These are phyloP conservation scores for Eupithecia subfuscata DNA, from an alignment of 2,888 invertebrate species.

Conservation along the genomic window DNA sequence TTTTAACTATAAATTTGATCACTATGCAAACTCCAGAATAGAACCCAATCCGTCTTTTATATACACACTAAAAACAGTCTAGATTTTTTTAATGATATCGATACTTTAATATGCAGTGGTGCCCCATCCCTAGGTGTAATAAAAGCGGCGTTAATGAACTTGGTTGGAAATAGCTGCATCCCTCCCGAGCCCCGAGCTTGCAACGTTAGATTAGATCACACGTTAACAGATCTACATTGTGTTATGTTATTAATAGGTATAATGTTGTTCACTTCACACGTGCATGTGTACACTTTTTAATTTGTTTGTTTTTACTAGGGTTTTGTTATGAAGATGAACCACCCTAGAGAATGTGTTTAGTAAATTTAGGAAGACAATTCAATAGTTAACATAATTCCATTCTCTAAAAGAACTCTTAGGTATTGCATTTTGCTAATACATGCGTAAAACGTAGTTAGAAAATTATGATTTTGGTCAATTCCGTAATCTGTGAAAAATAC, in stretches of 20 bases:
- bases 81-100: conserved; percentile 19
- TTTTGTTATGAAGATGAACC: neutral
- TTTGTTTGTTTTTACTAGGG: conserved; percentile 14
- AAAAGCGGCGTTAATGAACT: conserved; percentile 63
- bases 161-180: conserved; percentile 58
- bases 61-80: neutral
- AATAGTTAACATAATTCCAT: no score
- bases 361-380: neutral
- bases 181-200: conserved; percentile 33
- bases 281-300: conserved; percentile 26
- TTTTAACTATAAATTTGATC: neutral
- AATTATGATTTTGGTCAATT: neutral
- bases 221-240: neutral
- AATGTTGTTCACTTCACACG: neutral
- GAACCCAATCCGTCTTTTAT: neutral
- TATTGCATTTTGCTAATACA: neutral
- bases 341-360: neutral
- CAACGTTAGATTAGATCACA: conserved; percentile 42
- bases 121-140: conserved; percentile 49
- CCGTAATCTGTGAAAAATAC: neutral
- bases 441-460: neutral
- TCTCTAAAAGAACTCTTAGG: no score
- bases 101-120: conserved; percentile 10
- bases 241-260: conserved; percentile 22
- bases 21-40: neutral